Conservation (phyloP, 2,113 vertebrate species). For the Falcunculus frontatus region DNA sequence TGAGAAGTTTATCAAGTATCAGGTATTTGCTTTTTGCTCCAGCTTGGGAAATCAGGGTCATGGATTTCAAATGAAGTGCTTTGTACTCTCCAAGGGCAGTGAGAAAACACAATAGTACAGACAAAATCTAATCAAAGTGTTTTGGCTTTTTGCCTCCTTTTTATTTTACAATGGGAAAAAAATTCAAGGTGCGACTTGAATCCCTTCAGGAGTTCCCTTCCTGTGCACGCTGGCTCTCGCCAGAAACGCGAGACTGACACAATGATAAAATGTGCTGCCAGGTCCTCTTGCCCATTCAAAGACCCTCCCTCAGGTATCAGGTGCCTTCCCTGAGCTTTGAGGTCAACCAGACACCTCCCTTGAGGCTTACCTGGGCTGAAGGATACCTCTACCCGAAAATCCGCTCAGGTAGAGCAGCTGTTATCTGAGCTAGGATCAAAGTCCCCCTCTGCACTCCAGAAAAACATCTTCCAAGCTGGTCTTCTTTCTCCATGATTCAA, state of each 20-base stretch:
- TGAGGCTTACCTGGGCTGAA: slow-evolving; percentile 77
- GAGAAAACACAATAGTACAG: slow-evolving; percentile 66
- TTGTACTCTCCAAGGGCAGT: slow-evolving; percentile 56
- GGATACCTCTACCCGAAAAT: slow-evolving; percentile 75
- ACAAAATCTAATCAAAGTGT: slow-evolving; percentile 70
- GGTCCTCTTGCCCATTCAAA: slow-evolving; percentile 78
- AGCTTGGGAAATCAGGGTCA: slow-evolving; percentile 58
- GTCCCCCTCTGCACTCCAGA: slow-evolving; percentile 78
- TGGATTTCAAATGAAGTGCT: slow-evolving; percentile 57
- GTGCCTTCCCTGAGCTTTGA: slow-evolving; percentile 83
- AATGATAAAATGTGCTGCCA: slow-evolving; percentile 78
- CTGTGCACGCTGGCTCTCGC: slow-evolving; percentile 60
- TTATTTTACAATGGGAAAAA: slow-evolving; percentile 66
- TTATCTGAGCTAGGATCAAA: slow-evolving; percentile 93
- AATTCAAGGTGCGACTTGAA: slow-evolving; percentile 69
- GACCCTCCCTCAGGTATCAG: slow-evolving; percentile 88
- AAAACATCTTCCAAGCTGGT: slow-evolving; percentile 75
- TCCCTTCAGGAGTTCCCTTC: slow-evolving; percentile 69
- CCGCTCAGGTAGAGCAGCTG: slow-evolving; percentile 78
- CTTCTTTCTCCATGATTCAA: slow-evolving; percentile 76
- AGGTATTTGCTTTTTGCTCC: slow-evolving; percentile 42
- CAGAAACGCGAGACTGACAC: slow-evolving; percentile 75
- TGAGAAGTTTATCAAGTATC: slow-evolving; percentile 39
- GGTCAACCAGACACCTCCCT: slow-evolving; percentile 91
- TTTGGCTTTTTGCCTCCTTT: slow-evolving; percentile 74